A percentile compares a stretch with the other conserved stretches of the same genome.
These are phyloP conservation scores for Bellardia pandia DNA, from an alignment of 2,888 invertebrate species.

Conservation along the genomic window DNA sequence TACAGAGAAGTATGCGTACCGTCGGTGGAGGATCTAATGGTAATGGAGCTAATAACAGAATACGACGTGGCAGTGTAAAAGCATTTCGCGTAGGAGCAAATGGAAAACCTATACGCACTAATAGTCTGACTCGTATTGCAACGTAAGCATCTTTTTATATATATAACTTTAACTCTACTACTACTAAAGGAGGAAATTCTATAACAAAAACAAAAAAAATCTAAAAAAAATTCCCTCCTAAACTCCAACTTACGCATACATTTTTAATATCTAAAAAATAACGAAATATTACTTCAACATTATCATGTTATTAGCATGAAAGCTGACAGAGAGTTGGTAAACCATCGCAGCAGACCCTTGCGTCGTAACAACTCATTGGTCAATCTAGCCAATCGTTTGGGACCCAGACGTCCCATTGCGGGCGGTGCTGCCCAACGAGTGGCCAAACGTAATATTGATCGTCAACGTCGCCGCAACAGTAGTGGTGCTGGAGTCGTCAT, in stretches of 20 bases:
- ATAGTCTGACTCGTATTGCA: conserved; percentile 82
- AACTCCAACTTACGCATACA: conserved; percentile 50
- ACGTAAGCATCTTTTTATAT: conserved; percentile 82
- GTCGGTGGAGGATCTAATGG: conserved; percentile 75
- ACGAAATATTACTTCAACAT: conserved; percentile 65
- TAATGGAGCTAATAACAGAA: conserved; percentile 75
- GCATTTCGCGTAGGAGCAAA: conserved; percentile 81
- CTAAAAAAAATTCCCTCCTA: conserved; percentile 38
- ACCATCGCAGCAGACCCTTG: conserved; percentile 73
- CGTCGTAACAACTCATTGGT: conserved; percentile 80
- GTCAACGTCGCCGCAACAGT: conserved; percentile 62
- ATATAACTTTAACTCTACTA: conserved; percentile 12
- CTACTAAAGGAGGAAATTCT: conserved; percentile 64
- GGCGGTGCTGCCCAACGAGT: conserved; percentile 80
- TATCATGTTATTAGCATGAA: conserved; percentile 81
- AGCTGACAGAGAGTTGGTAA: conserved; percentile 81
- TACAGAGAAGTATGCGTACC: conserved; percentile 84
- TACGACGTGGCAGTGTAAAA: conserved; percentile 79
- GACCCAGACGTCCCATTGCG: conserved; percentile 76
- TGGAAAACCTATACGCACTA: conserved; percentile 82
- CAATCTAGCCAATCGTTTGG: conserved; percentile 80
- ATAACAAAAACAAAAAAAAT: conserved; percentile 31
- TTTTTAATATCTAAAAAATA: conserved; percentile 56
- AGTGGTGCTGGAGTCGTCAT: conserved; percentile 14
- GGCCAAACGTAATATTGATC: conserved; percentile 76